Evolutionary conservation across 2,113 vertebrate species (phyloP).

Genomic region (Xiphias gladius): DNA sequence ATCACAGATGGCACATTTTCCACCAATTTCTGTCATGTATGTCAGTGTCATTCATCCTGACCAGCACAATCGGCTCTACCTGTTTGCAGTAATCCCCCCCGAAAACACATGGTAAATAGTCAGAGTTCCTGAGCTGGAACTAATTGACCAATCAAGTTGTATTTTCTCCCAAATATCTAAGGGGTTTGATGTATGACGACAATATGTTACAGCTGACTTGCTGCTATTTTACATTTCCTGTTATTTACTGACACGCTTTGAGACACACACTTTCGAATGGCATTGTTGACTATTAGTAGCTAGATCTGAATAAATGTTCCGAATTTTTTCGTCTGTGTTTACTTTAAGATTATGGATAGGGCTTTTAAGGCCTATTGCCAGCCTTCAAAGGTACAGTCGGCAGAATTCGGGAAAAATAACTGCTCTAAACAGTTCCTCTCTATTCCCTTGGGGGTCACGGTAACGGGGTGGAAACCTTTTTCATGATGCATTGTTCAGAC

Average conservation of each 20-base stretch:
- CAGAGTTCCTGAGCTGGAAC: constrained; percentile 46
- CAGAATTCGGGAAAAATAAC: constrained; percentile 42
- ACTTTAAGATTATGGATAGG: constrained; percentile 18
- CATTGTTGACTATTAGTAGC: background rate
- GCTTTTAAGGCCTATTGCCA: constrained; percentile 35
- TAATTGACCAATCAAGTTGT: constrained; percentile 52
- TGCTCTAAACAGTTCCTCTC: constrained; percentile 57
- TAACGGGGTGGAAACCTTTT: constrained; percentile 61
- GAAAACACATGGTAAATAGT: constrained; percentile 31
- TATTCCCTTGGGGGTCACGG: constrained; percentile 45
- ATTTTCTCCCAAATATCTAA: constrained; percentile 24
- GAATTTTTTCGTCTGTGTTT: constrained; percentile 47
- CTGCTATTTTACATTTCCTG: constrained; percentile 46
- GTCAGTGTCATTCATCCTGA: constrained; percentile 50
- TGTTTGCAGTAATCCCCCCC: constrained; percentile 29
- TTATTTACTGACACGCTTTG: constrained; percentile 13
- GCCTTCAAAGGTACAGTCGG: constrained; percentile 52
- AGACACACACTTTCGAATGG: constrained; percentile 16
- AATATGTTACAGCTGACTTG: constrained; percentile 9
- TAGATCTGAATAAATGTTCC: constrained; percentile 17
- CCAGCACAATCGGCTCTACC: constrained; percentile 36
- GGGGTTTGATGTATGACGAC: constrained; percentile 24
- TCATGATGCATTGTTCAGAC: constrained; percentile 59
- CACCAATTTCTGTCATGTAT: constrained; percentile 44
- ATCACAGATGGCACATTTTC: constrained; percentile 55